These are phyloP conservation scores for Luidia sarsii DNA, from an alignment of 53 echinoderm and acorn worm species.

Conservation along the genomic window DNA sequence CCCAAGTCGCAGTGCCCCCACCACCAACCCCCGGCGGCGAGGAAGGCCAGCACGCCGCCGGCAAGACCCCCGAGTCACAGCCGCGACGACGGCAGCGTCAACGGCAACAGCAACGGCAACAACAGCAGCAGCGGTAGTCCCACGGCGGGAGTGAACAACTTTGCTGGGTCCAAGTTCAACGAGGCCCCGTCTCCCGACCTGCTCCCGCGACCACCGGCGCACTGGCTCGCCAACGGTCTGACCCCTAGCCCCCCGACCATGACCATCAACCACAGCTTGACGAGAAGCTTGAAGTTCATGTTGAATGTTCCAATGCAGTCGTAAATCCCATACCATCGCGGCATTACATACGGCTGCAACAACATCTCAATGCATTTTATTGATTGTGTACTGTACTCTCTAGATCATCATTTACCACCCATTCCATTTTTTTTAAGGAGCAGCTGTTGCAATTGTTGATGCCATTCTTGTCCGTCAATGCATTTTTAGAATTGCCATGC, in stretches of 20 bases:
- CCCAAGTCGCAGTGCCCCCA: slow-evolving; percentile 26
- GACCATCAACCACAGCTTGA: slow-evolving; percentile 51
- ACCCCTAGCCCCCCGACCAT: background rate
- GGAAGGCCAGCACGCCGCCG: slow-evolving; percentile 8
- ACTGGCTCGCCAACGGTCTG: slow-evolving; percentile 58
- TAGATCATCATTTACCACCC: no score
- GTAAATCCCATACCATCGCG: no score
- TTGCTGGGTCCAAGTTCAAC: slow-evolving; percentile 95
- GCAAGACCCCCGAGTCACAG: slow-evolving; percentile 4
- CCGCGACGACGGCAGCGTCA: background rate
- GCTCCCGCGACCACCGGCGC: slow-evolving; percentile 81
- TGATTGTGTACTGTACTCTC: no score
- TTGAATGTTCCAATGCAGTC: slow-evolving; percentile 56
- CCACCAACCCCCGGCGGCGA: background rate
- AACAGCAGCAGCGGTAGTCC: background rate
- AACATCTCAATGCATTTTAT: no score
- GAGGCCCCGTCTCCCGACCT: slow-evolving; percentile 82
- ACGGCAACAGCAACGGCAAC: background rate
- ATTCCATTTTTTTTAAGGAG: no score
- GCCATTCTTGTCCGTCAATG: no score
- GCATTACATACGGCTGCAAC: no score
- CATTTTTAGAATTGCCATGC: no score
- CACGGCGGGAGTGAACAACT: background rate
- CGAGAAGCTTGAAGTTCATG: slow-evolving; percentile 48
- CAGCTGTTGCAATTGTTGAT: no score